Conservation (phyloP, 1,140 invertebrate species). For the Lasaia peninsularis region DNA sequence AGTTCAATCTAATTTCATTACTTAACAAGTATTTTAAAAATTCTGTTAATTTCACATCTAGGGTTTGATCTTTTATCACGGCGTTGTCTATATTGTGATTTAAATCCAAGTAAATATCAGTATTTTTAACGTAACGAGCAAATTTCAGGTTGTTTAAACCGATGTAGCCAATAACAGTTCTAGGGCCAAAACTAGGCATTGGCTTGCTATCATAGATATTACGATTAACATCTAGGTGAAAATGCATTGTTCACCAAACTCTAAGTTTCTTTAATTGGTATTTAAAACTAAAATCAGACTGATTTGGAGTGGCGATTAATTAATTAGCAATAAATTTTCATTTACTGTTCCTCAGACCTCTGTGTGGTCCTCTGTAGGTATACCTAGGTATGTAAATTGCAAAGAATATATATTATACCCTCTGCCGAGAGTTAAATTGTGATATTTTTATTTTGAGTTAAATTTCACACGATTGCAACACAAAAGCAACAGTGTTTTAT, state of each 20-base stretch:
- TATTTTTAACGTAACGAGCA: conserved; percentile 45
- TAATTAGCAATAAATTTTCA: too few species aligned
- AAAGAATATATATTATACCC: too few species aligned
- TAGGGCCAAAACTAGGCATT: conserved; percentile 68
- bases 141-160: conserved; percentile 77
- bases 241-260: conserved; percentile 2
- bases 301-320: too few species aligned
- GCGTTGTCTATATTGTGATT: conserved; percentile 63
- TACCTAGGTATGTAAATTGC: too few species aligned
- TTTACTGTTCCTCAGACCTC: too few species aligned
- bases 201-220: conserved; percentile 34
- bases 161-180: conserved; percentile 72
- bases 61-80: conserved; percentile 45
- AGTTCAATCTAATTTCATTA: conserved; percentile 58
- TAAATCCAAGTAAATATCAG: conserved; percentile 73
- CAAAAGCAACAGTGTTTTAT: too few species aligned
- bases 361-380: too few species aligned
- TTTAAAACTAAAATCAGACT: too few species aligned
- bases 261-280: too few species aligned
- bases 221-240: not conserved
- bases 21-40: conserved; percentile 73
- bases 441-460: too few species aligned
- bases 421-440: too few species aligned
- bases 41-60: conserved; percentile 67
- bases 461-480: too few species aligned